These are phyloP conservation scores for Falco berigora DNA, from an alignment of 2,797 vertebrate genomes.

Conservation along the genomic window DNA sequence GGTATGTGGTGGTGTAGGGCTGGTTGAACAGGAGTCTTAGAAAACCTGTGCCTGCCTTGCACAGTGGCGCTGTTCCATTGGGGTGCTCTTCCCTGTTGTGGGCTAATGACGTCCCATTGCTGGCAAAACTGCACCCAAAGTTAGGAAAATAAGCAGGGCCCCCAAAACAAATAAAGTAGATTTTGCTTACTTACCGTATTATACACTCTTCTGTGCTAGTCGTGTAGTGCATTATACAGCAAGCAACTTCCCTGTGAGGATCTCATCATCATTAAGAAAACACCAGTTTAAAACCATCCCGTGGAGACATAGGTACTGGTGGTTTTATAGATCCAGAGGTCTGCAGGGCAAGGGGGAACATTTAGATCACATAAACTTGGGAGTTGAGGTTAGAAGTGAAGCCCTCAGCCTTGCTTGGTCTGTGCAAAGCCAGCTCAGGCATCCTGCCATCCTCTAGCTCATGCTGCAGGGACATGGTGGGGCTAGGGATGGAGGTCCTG, in stretches of 20 bases:
- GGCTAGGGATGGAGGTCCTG: not conserved
- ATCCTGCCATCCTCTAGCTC: not conserved
- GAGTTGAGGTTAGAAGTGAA: not conserved
- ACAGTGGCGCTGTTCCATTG: fast-evolving
- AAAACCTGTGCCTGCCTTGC: not conserved
- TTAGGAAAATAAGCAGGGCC: no score
- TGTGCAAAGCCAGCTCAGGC: not conserved
- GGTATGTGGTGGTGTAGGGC: fast-evolving
- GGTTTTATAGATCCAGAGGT: not conserved
- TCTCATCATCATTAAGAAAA: not conserved
- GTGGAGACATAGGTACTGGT: not conserved
- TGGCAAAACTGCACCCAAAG: not conserved
- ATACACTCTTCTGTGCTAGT: not conserved
- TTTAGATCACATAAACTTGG: fast-evolving
- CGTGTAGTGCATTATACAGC: not conserved
- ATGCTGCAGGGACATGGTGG: fast-evolving
- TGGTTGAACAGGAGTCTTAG: not conserved
- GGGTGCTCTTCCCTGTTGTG: not conserved
- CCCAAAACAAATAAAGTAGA: fast-evolving
- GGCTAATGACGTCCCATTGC: not conserved
- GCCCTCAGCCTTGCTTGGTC: no score
- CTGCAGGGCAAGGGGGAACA: not conserved
- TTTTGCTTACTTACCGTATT: not conserved
- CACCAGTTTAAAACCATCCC: fast-evolving
- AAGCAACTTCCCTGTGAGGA: not conserved